Evolutionary conservation across 2,113 vertebrate genomes (phyloP).

Genomic region (Mastomys natalensis): DNA sequence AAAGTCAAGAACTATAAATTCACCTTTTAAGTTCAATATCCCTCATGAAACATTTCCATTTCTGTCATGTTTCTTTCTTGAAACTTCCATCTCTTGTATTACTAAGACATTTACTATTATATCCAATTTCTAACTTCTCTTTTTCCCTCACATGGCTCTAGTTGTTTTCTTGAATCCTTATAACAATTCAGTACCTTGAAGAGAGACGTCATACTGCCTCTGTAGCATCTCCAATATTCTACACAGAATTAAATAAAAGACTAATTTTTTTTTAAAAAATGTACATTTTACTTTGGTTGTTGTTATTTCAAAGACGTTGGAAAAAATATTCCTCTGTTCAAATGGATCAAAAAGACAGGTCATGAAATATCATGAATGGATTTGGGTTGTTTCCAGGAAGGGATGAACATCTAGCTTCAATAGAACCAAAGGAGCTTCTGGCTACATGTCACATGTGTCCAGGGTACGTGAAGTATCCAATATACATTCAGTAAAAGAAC

Average conservation of each 20-base stretch:
- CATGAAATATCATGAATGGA: background rate
- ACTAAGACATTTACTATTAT: background rate
- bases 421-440: background rate
- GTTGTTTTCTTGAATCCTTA: background rate
- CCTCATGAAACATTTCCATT: background rate
- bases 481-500: background rate
- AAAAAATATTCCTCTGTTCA: background rate
- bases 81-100: background rate
- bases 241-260: background rate
- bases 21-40: background rate
- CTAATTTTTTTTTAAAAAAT: background rate
- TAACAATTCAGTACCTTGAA: background rate
- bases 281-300: background rate
- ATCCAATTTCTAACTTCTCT: background rate
- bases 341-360: background rate
- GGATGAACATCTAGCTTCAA: background rate
- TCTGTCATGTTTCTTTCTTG: background rate
- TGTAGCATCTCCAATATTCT: background rate
- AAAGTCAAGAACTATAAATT: background rate
- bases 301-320: slow-evolving; percentile 1
- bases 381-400: background rate
- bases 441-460: background rate
- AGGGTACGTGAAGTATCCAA: background rate
- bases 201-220: background rate
- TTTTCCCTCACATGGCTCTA: background rate